Conservation (phyloP, 2,888 invertebrate genomes). For the Spilarctia lutea region DNA sequence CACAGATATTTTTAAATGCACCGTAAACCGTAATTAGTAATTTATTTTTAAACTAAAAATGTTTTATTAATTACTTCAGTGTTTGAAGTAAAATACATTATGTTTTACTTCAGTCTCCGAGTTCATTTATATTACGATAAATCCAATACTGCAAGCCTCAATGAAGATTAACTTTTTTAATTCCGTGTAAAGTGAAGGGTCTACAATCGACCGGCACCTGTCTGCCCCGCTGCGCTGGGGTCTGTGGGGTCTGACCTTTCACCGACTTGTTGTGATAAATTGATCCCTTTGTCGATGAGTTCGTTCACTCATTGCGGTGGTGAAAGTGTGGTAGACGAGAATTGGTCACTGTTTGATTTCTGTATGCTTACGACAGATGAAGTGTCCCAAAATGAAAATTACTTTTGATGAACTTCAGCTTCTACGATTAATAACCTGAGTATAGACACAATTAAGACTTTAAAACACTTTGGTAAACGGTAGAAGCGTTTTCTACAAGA, state of each 20-base stretch:
- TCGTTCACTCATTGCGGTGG: conserved; percentile 35
- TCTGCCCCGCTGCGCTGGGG: conserved; percentile 33
- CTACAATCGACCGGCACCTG: conserved; percentile 43
- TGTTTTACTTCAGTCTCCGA: background rate
- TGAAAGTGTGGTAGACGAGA: background rate
- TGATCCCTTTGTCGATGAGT: conserved; percentile 63
- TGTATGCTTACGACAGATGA: no score
- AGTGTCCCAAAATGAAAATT: no score
- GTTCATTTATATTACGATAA: conserved; percentile 10
- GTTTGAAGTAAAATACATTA: background rate
- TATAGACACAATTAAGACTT: no score
- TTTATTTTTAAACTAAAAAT: no score
- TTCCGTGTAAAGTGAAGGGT: conserved; percentile 36
- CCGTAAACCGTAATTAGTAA: no score
- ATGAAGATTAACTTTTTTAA: conserved; percentile 59
- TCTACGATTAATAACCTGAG: no score
- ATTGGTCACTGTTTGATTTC: conserved; percentile 22
- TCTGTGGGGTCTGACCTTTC: conserved; percentile 57
- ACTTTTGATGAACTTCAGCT: no score
- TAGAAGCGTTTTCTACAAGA: no score
- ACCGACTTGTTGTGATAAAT: conserved; percentile 66
- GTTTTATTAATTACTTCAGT: no score
- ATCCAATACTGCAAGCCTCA: conserved; percentile 8
- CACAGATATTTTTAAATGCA: no score
- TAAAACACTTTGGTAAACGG: no score